phyloP scores from a whole-genome alignment of 37 sponge, comb jelly and placozoan genomes.

The Diacarnus erythraeanus region DNA sequence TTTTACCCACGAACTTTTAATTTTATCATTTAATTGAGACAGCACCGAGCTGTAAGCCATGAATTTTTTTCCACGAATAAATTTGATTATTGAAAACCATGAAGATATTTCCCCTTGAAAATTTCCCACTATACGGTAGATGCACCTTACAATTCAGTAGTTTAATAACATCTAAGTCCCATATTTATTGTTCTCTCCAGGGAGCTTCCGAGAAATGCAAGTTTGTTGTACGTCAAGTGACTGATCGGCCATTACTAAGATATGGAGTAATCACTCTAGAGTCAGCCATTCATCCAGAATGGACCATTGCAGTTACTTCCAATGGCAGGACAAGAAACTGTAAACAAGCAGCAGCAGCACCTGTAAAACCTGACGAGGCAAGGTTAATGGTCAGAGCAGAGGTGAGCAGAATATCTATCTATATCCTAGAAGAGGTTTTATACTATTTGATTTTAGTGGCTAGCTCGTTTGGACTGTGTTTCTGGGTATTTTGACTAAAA shows the following conservation, averaged over 20 bases:
- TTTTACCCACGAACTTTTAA: too few species aligned
- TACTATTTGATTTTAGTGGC: background rate
- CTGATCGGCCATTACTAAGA: background rate
- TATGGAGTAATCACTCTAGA: constrained; percentile 15
- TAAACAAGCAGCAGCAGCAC: background rate
- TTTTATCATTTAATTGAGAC: too few species aligned
- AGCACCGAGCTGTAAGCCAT: too few species aligned
- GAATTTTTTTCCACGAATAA: too few species aligned
- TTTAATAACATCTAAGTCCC: too few species aligned
- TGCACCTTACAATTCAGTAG: too few species aligned
- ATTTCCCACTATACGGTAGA: too few species aligned
- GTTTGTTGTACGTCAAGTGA: background rate
- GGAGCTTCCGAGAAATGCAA: background rate
- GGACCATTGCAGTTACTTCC: background rate
- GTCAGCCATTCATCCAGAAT: constrained; percentile 3
- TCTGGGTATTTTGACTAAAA: too few species aligned
- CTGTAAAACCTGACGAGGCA: background rate
- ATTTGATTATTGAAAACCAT: too few species aligned
- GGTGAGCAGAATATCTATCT: background rate
- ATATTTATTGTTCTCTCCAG: too few species aligned
- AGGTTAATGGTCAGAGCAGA: background rate
- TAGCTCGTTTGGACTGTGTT: background rate
- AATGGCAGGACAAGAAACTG: background rate
- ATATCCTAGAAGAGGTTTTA: background rate
- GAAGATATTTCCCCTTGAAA: too few species aligned